These are phyloP conservation scores for Avahi laniger DNA, from an alignment of 2,797 vertebrate genomes.

Conservation along the genomic window DNA sequence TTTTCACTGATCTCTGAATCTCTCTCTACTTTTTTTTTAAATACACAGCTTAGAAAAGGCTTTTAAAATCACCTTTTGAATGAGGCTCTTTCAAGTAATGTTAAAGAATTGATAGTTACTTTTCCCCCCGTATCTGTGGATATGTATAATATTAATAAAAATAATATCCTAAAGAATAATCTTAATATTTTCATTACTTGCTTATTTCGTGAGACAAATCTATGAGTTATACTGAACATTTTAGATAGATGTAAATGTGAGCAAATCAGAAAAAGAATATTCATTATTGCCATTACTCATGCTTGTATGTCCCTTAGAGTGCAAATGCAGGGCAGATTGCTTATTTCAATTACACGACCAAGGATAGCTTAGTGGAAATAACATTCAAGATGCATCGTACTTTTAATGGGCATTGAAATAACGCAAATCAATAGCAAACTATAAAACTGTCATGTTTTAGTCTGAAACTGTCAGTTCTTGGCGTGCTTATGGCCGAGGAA, in stretches of 20 bases:
- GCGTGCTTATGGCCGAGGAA: fast-evolving
- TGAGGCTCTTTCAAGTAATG: neutral
- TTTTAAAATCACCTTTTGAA: neutral
- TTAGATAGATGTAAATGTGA: slow-evolving; percentile 8
- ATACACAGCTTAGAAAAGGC: neutral
- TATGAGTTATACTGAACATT: neutral
- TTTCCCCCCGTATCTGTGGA: neutral
- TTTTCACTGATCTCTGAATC: slow-evolving; percentile 51
- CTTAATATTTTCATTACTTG: neutral
- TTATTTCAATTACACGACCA: neutral
- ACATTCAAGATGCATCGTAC: neutral
- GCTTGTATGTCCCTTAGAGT: neutral
- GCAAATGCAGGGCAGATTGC: neutral
- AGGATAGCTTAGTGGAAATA: neutral
- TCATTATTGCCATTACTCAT: neutral
- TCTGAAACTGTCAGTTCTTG: too few relatives aligned
- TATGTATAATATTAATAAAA: neutral
- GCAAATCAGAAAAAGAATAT: neutral
- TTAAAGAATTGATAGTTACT: neutral
- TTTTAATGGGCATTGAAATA: slow-evolving; percentile 18
- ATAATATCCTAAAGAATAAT: neutral
- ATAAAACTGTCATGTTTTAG: neutral
- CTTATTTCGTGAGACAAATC: neutral
- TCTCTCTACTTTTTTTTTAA: neutral
- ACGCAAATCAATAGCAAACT: slow-evolving; percentile 7